Base-by-base conservation (phyloP, 2,797 vertebrate genomes). In the Scyliorhinus canicula region DNA sequence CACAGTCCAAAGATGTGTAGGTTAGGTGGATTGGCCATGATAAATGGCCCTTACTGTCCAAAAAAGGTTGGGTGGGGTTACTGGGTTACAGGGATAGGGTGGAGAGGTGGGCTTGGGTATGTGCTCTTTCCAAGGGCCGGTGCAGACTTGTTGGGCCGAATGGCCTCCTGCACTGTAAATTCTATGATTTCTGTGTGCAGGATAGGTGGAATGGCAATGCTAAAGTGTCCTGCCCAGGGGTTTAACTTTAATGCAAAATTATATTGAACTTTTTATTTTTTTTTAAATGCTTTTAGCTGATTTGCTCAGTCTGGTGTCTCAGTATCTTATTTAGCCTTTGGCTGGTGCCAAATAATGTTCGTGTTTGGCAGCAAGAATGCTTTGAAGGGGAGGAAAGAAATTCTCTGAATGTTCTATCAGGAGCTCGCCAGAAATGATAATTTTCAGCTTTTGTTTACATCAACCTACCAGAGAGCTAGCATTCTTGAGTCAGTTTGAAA, bases 291-390 rank as follows among this genome's bases (percentile, higher is more conserved):
- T 90, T 50, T 57, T 31, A n/a, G 35, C 35, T 90, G 55, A 40
- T 60, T 6, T 88, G 57, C 57, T n/a, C 5, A 60, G 35, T 31
- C 40, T n/a, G n/a, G 35, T 40, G 16, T 60, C 14, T 24, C 16
- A 90, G n/a, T 35, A 60, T 79, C 55, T 2, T 60, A 90, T 90
- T 90, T 35, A 90, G 55, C 26, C 57, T 60, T 91, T 63, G 35
- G 35, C 6, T 40, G 60, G 2, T 91, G 16, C 35, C 21, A 63
- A 60, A 63, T 60, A n/a, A 90, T n/a, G 5, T 55, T 88, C 4
- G 16, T 57, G 55, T 90, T 90, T 60, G 86, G 35, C 55, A 55
- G 35, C 86, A 90, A 90, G 40, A 79, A 90, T 91, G 57, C 88
- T 91, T 91, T 91, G n/a, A 60, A 60, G 16, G 88, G 88, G 60